These are phyloP conservation scores for Cantharis lateralis DNA, from an alignment of 2,888 invertebrate species.

Conservation along the genomic window DNA sequence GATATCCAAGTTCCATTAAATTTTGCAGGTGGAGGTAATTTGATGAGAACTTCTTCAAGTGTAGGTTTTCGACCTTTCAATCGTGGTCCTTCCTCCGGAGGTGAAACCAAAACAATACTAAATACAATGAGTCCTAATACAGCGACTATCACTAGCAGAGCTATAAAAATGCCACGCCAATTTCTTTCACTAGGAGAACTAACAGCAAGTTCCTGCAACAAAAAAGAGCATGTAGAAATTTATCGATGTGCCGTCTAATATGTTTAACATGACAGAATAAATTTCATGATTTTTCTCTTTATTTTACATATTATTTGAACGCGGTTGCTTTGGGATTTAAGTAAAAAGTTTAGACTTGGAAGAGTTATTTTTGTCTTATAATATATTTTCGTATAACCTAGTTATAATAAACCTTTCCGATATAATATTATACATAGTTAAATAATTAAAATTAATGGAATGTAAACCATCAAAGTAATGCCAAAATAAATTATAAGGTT, in stretches of 20 bases:
- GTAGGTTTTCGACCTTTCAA: slow-evolving; percentile 71
- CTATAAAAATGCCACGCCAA: slow-evolving; percentile 94
- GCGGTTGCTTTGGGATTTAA: background rate
- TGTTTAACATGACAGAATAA: background rate
- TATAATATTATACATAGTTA: background rate
- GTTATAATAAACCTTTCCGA: background rate
- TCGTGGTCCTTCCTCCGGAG: slow-evolving; percentile 72
- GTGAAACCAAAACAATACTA: slow-evolving; percentile 89
- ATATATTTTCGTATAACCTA: background rate
- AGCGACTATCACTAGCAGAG: slow-evolving; percentile 85
- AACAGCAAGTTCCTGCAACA: slow-evolving; percentile 83
- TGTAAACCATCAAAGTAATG: background rate
- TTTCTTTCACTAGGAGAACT: slow-evolving; percentile 86
- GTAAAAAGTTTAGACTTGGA: background rate
- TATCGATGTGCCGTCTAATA: background rate
- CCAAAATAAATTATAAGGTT: background rate
- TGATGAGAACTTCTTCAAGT: slow-evolving; percentile 68
- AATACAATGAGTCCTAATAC: slow-evolving; percentile 88
- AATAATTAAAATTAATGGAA: background rate
- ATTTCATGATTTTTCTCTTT: background rate
- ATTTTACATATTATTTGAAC: background rate
- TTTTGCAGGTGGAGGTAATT: slow-evolving; percentile 57
- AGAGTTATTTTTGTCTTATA: background rate
- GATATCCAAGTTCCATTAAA: slow-evolving; percentile 82
- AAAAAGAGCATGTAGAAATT: slow-evolving; percentile 19